Evolutionary conservation across 2,113 vertebrate species (phyloP).

Genomic region (Notarius quadriscutis): DNA sequence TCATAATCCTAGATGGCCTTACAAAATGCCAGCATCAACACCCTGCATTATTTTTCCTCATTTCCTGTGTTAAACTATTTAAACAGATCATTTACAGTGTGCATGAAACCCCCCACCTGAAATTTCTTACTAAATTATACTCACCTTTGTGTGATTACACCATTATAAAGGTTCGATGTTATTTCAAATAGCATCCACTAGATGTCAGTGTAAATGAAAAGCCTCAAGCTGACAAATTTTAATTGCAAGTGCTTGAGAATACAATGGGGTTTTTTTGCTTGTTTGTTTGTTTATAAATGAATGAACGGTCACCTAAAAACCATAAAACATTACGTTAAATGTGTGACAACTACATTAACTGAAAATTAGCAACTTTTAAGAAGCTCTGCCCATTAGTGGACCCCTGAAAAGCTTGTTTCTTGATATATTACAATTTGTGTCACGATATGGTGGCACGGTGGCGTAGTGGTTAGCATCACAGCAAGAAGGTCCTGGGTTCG

Average conservation of each 20-base stretch:
- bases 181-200: neutral
- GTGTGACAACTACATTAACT: no score
- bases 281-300: no score
- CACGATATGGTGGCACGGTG: no score
- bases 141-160: neutral
- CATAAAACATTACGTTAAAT: no score
- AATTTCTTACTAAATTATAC: neutral
- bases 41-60: neutral
- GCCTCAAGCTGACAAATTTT: neutral
- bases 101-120: neutral
- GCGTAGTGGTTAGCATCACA: no score
- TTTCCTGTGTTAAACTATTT: neutral
- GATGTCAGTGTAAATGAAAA: slow-evolving; percentile 16
- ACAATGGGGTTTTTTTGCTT: neutral
- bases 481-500: no score
- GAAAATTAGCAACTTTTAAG: no score
- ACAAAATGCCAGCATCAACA: neutral
- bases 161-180: neutral
- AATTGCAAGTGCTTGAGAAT: neutral
- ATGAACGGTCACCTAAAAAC: no score
- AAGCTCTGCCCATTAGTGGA: no score
- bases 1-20: neutral
- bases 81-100: neutral
- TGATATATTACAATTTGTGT: no score
- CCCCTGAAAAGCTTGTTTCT: no score